Percentiles rank a stretch among this genome's conserved stretches.
These are phyloP conservation scores for Phalacrocorax aristotelis DNA, from an alignment of 2,113 vertebrate species.

Conservation along the genomic window DNA sequence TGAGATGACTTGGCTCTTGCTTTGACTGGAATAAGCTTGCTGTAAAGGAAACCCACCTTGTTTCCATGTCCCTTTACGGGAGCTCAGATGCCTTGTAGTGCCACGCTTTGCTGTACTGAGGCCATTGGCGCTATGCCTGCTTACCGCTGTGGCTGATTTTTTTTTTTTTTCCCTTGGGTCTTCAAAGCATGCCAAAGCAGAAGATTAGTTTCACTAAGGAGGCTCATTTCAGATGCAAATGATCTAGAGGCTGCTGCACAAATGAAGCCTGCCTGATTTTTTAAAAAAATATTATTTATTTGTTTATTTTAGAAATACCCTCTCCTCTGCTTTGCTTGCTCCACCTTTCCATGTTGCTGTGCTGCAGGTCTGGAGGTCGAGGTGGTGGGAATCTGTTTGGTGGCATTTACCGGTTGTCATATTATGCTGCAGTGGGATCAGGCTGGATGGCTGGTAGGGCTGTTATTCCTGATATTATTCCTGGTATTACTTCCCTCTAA, in stretches of 20 bases:
- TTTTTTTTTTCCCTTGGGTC: neutral
- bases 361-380: fast-evolving
- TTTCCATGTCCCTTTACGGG: neutral
- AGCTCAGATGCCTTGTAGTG: neutral
- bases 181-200: neutral
- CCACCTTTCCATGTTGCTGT: neutral
- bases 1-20: neutral
- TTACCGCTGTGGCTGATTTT: neutral
- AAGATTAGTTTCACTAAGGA: neutral
- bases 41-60: neutral
- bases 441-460: neutral
- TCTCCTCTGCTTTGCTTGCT: neutral
- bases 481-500: neutral
- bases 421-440: fast-evolving
- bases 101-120: neutral
- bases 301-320: neutral
- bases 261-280: neutral
- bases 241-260: neutral
- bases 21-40: neutral
- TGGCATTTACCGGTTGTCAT: neutral
- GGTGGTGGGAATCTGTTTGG: neutral
- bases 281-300: neutral
- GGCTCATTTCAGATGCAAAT: constrained; percentile 13
- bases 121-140: neutral
- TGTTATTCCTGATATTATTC: neutral